These are phyloP conservation scores for Temnothorax curvispinosus DNA, from an alignment of 1,140 invertebrate genomes.

Conservation along the genomic window DNA sequence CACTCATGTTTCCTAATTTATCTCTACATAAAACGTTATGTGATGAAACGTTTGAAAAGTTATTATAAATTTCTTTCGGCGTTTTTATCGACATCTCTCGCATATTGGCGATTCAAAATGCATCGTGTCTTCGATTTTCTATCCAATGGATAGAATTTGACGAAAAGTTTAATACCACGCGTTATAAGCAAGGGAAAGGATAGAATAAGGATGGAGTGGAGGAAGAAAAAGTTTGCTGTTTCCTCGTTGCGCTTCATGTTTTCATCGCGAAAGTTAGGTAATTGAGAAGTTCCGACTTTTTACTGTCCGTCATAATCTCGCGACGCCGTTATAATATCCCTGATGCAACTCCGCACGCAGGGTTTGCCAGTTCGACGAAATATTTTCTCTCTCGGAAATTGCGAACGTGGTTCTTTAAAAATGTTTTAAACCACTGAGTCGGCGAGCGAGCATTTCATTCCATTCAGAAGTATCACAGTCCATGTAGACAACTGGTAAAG, in stretches of 20 bases:
- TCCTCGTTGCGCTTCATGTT: conserved; percentile 62
- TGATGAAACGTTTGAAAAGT: background rate
- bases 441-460: background rate
- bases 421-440: background rate
- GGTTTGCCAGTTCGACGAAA: background rate
- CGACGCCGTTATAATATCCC: conserved; percentile 66
- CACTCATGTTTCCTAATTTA: background rate
- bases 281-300: conserved; percentile 74
- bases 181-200: background rate
- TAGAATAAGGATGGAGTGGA: background rate
- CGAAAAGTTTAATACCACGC: conserved; percentile 35
- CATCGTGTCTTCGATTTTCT: conserved; percentile 14
- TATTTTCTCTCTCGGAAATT: background rate
- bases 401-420: background rate
- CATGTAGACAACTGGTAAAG: background rate
- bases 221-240: conserved; percentile 25
- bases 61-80: background rate
- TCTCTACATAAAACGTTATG: background rate
- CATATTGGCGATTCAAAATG: background rate
- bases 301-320: conserved; percentile 72
- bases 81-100: conserved; percentile 6
- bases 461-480: background rate
- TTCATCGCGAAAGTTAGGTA: conserved; percentile 74
- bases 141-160: conserved; percentile 35
- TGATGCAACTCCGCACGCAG: conserved; percentile 25